phyloP scores from a whole-genome alignment of 1,140 invertebrate genomes.

The Varroa destructor region DNA sequence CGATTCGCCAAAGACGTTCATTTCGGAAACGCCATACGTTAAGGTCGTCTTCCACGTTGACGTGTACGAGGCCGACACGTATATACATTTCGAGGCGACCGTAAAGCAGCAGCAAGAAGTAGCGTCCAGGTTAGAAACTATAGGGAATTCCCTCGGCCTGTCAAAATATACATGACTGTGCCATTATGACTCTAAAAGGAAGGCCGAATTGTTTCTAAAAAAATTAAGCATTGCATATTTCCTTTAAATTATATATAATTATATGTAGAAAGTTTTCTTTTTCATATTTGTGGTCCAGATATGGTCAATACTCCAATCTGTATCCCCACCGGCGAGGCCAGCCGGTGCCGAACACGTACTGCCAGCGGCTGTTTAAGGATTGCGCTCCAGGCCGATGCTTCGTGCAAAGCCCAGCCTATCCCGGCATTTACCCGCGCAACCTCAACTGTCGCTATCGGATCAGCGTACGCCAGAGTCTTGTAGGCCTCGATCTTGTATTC shows the following conservation, averaged over 20 bases:
- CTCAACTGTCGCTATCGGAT: conserved; percentile 54
- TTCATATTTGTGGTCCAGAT: conserved; percentile 38
- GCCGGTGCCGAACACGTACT: conserved; percentile 61
- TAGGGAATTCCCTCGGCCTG: too few relatives aligned
- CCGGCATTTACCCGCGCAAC: conserved; percentile 74
- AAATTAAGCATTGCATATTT: background rate
- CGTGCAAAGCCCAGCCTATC: conserved; percentile 78
- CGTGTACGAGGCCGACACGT: conserved; percentile 69
- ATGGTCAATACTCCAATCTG: conserved; percentile 77
- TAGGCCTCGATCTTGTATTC: conserved; percentile 33
- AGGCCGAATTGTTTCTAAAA: too few relatives aligned
- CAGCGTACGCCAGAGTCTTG: conserved; percentile 33
- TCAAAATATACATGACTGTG: too few relatives aligned
- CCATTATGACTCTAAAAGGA: too few relatives aligned
- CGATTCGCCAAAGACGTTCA: conserved; percentile 80
- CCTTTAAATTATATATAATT: background rate
- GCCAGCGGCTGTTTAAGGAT: conserved; percentile 58
- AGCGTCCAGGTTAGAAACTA: conserved; percentile 7
- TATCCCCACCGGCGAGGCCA: conserved; percentile 75
- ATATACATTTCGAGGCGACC: conserved; percentile 58
- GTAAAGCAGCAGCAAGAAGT: conserved; percentile 74
- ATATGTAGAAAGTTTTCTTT: too few relatives aligned
- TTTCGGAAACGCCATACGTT: conserved; percentile 80
- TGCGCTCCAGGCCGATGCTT: conserved; percentile 73
- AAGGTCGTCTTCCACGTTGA: conserved; percentile 76